These are phyloP conservation scores for Dioctria linearis DNA, from an alignment of 2,888 invertebrate genomes.

Conservation along the genomic window DNA sequence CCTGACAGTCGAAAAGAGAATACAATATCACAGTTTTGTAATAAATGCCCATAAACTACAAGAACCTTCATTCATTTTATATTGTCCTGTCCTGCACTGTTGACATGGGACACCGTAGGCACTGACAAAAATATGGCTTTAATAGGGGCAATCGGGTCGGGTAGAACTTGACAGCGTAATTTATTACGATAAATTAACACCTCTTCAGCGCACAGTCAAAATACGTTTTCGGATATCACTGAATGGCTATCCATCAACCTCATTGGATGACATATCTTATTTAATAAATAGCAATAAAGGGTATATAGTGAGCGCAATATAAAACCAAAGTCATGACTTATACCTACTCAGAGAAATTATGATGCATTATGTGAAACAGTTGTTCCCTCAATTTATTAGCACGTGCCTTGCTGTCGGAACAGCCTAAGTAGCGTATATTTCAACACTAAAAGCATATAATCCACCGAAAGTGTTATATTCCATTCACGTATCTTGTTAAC, in stretches of 20 bases:
- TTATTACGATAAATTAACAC: conserved; percentile 46
- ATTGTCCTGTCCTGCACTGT: neutral
- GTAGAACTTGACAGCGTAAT: conserved; percentile 26
- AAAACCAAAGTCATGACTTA: neutral
- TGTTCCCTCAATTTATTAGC: neutral
- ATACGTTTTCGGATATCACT: conserved; percentile 21
- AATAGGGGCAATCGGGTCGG: conserved; percentile 26
- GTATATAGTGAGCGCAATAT: neutral
- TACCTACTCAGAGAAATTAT: neutral
- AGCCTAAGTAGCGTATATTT: too few species aligned
- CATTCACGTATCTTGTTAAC: too few species aligned
- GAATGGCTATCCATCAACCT: conserved; percentile 17
- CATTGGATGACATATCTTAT: conserved; percentile 31
- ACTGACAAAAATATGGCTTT: conserved; percentile 42
- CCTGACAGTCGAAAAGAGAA: neutral
- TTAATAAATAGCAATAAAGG: conserved; percentile 18
- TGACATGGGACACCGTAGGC: conserved; percentile 22
- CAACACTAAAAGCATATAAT: too few species aligned
- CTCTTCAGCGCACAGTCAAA: conserved; percentile 34
- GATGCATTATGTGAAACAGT: neutral
- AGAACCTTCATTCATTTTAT: neutral
- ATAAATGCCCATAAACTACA: neutral
- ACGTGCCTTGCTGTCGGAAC: too few species aligned
- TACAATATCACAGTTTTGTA: neutral
- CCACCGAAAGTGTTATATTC: too few species aligned